Base-by-base conservation (phyloP, 2,797 vertebrate species). In the Anas bernieri region DNA sequence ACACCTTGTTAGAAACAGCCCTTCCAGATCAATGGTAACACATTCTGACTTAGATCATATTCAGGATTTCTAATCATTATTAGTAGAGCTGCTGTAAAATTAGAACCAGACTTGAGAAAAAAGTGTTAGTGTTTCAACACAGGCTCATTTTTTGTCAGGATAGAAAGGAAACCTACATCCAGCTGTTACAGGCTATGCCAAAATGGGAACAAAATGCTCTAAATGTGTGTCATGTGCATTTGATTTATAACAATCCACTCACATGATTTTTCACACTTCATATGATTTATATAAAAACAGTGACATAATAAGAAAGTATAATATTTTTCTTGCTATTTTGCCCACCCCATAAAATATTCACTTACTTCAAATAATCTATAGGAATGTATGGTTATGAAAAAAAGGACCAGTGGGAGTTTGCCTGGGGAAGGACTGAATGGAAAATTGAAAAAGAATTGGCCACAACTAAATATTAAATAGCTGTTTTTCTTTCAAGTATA, bases 221-320 rank as follows among this genome's bases (percentile, higher is more conserved):
- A 70, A 70, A 77, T 77, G 4, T 31, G 25, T 91, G 33, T 90
- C 84, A 70, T 83, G 30, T 87, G 64, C 30, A 52, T 80, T 89
- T 92, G 62, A 94, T 96, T 95, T 93, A 68, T 83, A 88, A 31
- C 50, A 75, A 78, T 46, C 43, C 56, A 41, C 33, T 95, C 69
- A 43, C 68, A 78, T 67, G 31, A 76, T 78, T 94, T 86, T 96
- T 94, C 87, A 79, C 87, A 82, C 82, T 89, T 89, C 39, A 35
- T 78, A 39, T 81, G 58, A 85, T 61, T 92, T 92, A 76, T 82
- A 76, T 67, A 79, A 92, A 92, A 94, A 23, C 39, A 76, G 63
- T 83, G 55, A 61, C 17, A 91, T 86, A 95, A 88, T 88, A 91
- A 91, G 59, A 92, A 94, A 70, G 52, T 82, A 73, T 43, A 89